Percentiles rank a stretch among this genome's conserved stretches.
Evolutionary conservation across 2,113 vertebrate genomes (phyloP).

Genomic region (Eretmochelys imbricata): DNA sequence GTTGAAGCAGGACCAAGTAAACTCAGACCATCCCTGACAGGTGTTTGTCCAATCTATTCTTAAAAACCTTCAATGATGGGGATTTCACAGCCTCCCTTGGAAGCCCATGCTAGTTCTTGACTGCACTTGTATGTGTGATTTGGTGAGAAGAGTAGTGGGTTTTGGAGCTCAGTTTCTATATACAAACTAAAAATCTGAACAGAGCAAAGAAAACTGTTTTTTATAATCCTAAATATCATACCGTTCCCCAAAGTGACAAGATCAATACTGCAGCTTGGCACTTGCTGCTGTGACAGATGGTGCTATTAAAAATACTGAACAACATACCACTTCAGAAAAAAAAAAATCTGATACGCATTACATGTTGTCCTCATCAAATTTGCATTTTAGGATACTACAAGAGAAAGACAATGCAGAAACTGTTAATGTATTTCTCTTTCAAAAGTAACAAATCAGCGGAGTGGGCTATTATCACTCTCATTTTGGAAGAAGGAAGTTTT

Average conservation of each 20-base stretch:
- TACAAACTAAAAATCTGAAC: slow-evolving; percentile 42
- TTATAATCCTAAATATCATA: slow-evolving; percentile 79
- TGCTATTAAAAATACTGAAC: slow-evolving; percentile 75
- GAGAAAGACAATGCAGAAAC: neutral
- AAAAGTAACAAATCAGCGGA: neutral
- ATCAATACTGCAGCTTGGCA: slow-evolving; percentile 78
- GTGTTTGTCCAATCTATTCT: neutral
- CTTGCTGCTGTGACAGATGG: slow-evolving; percentile 74
- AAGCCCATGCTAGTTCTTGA: neutral
- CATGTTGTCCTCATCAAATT: slow-evolving; percentile 24
- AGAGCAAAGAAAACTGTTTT: slow-evolving; percentile 76
- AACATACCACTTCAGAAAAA: slow-evolving; percentile 50
- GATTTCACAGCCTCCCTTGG: neutral
- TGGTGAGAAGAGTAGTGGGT: slow-evolving; percentile 22
- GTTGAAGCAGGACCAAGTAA: neutral
- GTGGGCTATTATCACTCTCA: neutral
- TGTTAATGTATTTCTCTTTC: neutral
- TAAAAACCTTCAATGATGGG: neutral
- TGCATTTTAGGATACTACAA: slow-evolving; percentile 25
- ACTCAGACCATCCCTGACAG: neutral
- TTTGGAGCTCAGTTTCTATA: slow-evolving; percentile 26
- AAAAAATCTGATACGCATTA: neutral
- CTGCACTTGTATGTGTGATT: neutral
- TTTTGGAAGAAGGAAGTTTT: neutral
- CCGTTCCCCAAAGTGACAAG: slow-evolving; percentile 79